phyloP scores from a whole-genome alignment of 2,797 vertebrate genomes.

The Crenuchus spilurus region DNA sequence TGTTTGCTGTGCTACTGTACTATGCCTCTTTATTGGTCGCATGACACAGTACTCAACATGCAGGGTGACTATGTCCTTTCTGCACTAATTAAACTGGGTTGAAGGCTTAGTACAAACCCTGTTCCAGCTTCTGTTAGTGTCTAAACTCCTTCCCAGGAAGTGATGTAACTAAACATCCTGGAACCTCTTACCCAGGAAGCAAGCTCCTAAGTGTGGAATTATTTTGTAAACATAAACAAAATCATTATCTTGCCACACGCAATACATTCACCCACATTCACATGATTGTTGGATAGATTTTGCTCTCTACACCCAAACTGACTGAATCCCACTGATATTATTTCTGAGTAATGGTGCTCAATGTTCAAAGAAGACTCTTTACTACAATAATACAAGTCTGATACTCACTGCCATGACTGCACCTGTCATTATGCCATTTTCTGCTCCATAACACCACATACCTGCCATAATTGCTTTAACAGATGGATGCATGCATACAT shows the following conservation, averaged over 20 bases:
- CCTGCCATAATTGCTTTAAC: too few species aligned
- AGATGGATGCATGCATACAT: too few species aligned
- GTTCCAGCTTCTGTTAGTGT: conserved; percentile 28
- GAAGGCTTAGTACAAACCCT: conserved; percentile 25
- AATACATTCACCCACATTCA: not conserved
- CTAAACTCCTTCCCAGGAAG: conserved; percentile 43
- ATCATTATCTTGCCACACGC: conserved; percentile 46
- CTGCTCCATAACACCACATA: not conserved
- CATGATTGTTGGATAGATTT: not conserved
- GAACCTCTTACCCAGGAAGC: conserved; percentile 48
- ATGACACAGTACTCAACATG: too few species aligned
- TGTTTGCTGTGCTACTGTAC: not conserved
- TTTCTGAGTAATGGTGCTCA: not conserved
- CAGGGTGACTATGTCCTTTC: too few species aligned
- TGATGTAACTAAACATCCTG: conserved; percentile 62
- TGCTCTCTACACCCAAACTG: not conserved
- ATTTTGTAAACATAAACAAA: conserved; percentile 61
- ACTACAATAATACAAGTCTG: not conserved
- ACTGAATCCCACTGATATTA: not conserved
- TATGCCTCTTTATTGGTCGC: too few species aligned
- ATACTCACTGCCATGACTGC: not conserved
- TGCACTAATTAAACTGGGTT: not conserved
- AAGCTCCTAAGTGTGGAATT: conserved; percentile 41
- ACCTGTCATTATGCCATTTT: too few species aligned
- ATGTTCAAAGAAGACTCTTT: not conserved